Percentiles rank a stretch among this genome's conserved stretches.
phyloP scores from a whole-genome alignment of 2,888 invertebrate species.

The Poecilus cupreus region DNA sequence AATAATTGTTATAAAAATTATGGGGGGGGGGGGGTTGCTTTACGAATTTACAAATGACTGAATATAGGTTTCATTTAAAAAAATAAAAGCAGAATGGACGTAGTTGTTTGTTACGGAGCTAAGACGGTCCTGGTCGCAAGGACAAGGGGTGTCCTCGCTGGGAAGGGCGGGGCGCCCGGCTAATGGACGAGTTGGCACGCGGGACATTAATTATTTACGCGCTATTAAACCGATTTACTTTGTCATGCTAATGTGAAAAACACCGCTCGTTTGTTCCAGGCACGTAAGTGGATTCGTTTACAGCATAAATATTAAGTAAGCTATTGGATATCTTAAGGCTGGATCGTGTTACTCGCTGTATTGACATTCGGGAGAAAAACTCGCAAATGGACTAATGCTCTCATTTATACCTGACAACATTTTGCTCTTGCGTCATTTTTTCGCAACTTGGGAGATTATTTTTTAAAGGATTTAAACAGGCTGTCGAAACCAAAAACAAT shows the following conservation, averaged over 20 bases:
- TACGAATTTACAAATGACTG: too few relatives aligned
- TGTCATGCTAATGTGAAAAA: constrained; percentile 61
- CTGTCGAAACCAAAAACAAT: too few relatives aligned
- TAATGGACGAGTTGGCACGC: constrained; percentile 56
- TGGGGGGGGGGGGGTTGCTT: too few relatives aligned
- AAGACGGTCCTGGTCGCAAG: too few relatives aligned
- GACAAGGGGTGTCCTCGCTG: background rate
- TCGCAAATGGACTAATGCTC: background rate
- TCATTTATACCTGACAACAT: background rate
- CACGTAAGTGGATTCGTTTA: constrained; percentile 51
- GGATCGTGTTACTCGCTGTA: background rate
- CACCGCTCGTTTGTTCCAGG: constrained; percentile 50
- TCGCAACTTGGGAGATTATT: too few relatives aligned
- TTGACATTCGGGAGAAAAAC: background rate
- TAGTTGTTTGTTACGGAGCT: too few relatives aligned
- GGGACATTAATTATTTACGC: constrained; percentile 61
- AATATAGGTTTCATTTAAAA: too few relatives aligned
- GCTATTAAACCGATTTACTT: constrained; percentile 60
- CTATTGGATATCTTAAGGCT: constrained; percentile 38
- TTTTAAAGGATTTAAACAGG: too few relatives aligned
- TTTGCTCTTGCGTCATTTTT: too few relatives aligned
- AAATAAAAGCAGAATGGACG: too few relatives aligned
- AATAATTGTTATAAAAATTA: too few relatives aligned
- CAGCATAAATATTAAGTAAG: constrained; percentile 44
- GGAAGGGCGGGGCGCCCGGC: background rate